Percentiles rank a stretch among this genome's conserved stretches.
phyloP scores from a whole-genome alignment of 2,797 vertebrate genomes.

The Pelochelys cantorii region DNA sequence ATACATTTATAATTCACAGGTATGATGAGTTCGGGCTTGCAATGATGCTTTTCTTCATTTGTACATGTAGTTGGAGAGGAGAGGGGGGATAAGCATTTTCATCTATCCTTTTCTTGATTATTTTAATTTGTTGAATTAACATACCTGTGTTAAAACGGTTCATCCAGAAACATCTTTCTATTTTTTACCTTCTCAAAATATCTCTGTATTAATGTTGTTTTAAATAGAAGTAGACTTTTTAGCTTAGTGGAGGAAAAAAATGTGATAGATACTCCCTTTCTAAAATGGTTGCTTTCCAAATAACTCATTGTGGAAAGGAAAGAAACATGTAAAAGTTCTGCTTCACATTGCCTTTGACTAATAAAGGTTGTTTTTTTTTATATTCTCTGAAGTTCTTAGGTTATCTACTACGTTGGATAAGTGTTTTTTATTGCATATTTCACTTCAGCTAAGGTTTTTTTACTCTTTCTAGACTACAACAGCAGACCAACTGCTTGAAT shows the following conservation, averaged over 20 bases:
- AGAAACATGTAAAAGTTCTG: background rate
- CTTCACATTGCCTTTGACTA: background rate
- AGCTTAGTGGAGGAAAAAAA: background rate
- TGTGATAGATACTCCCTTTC: rapidly evolving
- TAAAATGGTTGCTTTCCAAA: background rate
- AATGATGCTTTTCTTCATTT: background rate
- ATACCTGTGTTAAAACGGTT: background rate
- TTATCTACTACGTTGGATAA: background rate
- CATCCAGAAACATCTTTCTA: background rate
- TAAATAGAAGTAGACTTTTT: background rate
- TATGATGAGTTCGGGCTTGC: background rate
- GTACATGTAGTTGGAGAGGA: background rate
- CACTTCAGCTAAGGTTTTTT: conserved; percentile 11
- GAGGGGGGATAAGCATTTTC: background rate
- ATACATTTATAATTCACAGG: rapidly evolving
- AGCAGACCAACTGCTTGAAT: conserved; percentile 96
- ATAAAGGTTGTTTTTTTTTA: background rate
- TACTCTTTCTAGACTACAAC: conserved; percentile 88
- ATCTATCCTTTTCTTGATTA: background rate
- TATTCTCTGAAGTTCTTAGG: background rate
- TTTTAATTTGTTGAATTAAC: background rate
- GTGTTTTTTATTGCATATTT: background rate
- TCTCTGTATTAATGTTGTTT: background rate
- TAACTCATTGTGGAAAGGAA: no score
- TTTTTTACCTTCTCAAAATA: background rate